Conservation (phyloP, 2,113 vertebrate genomes). For the Oncorhynchus masou region DNA sequence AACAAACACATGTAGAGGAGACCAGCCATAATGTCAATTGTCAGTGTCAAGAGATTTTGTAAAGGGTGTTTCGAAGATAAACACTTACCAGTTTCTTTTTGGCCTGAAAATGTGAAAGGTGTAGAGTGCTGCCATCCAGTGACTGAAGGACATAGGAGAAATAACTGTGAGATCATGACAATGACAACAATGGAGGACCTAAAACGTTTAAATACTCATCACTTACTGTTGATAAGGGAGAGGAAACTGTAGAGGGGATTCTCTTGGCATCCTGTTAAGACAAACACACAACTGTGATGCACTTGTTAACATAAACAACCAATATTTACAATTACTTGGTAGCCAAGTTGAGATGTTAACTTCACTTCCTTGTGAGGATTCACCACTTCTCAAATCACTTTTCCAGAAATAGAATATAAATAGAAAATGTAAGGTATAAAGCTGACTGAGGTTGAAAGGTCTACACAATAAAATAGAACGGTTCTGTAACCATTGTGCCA, state of each 20-base stretch:
- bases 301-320: neutral
- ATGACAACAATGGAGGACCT: neutral
- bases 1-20: constrained; percentile 13
- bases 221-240: constrained; percentile 83
- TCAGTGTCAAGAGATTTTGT: neutral
- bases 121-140: constrained; percentile 74
- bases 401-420: no score
- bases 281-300: constrained; percentile 2
- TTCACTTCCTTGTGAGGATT: neutral
- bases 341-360: neutral
- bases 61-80: neutral
- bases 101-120: constrained; percentile 68
- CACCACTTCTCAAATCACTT: neutral
- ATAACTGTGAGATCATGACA: neutral
- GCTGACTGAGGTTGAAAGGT: no score
- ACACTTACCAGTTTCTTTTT: constrained; percentile 85
- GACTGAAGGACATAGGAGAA: constrained; percentile 68
- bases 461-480: no score
- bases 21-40: neutral
- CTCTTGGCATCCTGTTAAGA: constrained; percentile 88
- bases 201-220: neutral
- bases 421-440: no score
- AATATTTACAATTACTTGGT: neutral
- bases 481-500: no score
- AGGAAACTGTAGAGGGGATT: constrained; percentile 83